Evolutionary conservation across 2,113 vertebrate genomes (phyloP), one percentile per base, ranked within the genome.

Genomic region (Himantopus leucocephalus): DNA sequence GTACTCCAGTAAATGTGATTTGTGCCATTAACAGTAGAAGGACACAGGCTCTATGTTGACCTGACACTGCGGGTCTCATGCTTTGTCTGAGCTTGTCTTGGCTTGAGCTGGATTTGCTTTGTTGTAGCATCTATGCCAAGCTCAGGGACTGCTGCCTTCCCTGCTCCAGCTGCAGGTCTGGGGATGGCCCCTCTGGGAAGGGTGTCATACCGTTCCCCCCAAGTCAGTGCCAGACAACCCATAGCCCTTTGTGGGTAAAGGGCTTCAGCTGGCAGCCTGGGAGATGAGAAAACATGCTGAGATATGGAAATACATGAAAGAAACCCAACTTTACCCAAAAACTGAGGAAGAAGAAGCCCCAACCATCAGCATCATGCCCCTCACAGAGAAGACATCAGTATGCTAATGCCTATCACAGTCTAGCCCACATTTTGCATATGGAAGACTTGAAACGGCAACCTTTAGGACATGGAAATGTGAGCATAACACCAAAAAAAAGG

Each of bases 321-420:
- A 82, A 82, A 74, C 4, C 14, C 19, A 82, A 23, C 14, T 12
- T 16, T 16, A 52, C 22, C 16, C 20, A 37, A 67, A 62, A 55
- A 37, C 34, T 5, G 8, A 76, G 30, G 13, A 94, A 41, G 39
- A 80, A 52, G 19, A 45, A 50, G 16, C 4, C 14, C 6, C 6
- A 1, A 0, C 3, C 19, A 43, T 23, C 8, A 90, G 12, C 35
- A 56, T n/a, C 3, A 1, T 16, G 10, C 5, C 26, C 14, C 26
- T 90, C 60, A 79, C 20, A 79, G 19, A 50, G 27, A 35, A 45
- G 58, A 41, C 8, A 45, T 35, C 7, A 20, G 19, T 23, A 45
- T 52, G 12, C 39, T 66, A 43, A 55, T 5, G 7, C 18, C 12
- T 45, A 5, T 50, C 32, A 67, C 12, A 78, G 23, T 3, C 32